Base-by-base conservation (phyloP, 2,113 vertebrate genomes). In the Bucco capensis region DNA sequence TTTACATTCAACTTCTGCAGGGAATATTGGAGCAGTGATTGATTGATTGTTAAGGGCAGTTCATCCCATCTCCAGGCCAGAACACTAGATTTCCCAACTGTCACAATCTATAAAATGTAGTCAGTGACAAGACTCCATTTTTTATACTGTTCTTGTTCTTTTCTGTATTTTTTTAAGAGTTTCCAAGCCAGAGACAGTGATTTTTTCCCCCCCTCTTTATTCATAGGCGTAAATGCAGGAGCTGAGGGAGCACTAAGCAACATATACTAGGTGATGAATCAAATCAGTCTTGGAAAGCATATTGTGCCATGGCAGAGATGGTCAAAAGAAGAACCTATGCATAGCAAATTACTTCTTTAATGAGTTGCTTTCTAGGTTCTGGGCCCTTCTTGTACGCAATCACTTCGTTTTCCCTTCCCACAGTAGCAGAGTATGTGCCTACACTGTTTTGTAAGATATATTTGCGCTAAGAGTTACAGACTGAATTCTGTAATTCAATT, bases 271-370 rank as follows among this genome's bases (percentile, higher is more conserved):
- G 40, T 69, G 51, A 50, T 38, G 38, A 89, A 75, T 91, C 75
- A 94, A 83, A 84, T 47, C n/a, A n/a, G 47, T 71, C 47, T 73
- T 80, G 58, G 58, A 86, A 91, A 69, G n/a, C 19, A 42, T 49
- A 0, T 0, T 62, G n/a, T 78, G n/a, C 65, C 1, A 0, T 35
- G 30, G 53, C 49, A 72, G 31, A 82, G 37, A 24, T 46, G 89
- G 75, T 84, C 49, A 50, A 71, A 42, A 83, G 47, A 19, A 93
- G 51, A 91, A 83, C 12, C 30, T 54, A 60, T 54, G 66, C 17
- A 37, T 25, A 80, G 51, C 33, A 80, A 77, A 84, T 82, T 17
- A 76, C n/a, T 72, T 82, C 42, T 87, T 27, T 69, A 78, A 87
- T 72, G 5, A 58, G 73, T 65, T 83, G 35, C 30, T 54, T 66